These are phyloP conservation scores for Drosophila fungiperda DNA, from an alignment of 2,888 invertebrate genomes.

Conservation along the genomic window DNA sequence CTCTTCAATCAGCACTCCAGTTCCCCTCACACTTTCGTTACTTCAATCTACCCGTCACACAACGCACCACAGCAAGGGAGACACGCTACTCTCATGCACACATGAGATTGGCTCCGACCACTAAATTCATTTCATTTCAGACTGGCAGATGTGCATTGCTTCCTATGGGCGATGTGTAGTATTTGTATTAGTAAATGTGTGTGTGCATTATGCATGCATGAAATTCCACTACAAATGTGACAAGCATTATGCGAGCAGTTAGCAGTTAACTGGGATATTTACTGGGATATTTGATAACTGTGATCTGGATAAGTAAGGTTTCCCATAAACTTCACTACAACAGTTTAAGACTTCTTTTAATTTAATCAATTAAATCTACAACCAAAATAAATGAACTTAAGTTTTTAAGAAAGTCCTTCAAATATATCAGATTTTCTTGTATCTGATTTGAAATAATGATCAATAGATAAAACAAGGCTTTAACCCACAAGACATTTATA, in stretches of 20 bases:
- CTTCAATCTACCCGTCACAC: conserved; percentile 16
- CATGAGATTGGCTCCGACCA: conserved; percentile 34
- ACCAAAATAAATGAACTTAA: neutral
- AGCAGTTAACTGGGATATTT: neutral
- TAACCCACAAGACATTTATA: neutral
- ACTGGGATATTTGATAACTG: neutral
- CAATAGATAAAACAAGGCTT: neutral
- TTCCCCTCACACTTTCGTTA: conserved; percentile 12
- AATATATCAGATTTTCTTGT: neutral
- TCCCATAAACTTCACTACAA: neutral
- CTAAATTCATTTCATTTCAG: conserved; percentile 12
- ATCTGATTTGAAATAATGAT: neutral
- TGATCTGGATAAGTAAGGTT: neutral
- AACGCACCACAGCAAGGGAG: conserved; percentile 16
- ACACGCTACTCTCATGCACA: conserved; percentile 14
- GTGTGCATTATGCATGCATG: conserved; percentile 1
- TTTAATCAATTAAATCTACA: neutral
- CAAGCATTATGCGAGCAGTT: conserved; percentile 8
- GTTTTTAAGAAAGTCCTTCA: neutral
- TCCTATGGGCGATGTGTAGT: conserved; percentile 19
- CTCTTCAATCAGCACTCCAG: conserved; percentile 44
- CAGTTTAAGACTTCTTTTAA: neutral
- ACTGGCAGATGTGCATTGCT: conserved; percentile 58
- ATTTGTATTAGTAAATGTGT: conserved; percentile 6
- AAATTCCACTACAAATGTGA: conserved; percentile 8